Base-by-base conservation (phyloP, 2,113 vertebrate genomes). In the Pangasianodon hypophthalmus region DNA sequence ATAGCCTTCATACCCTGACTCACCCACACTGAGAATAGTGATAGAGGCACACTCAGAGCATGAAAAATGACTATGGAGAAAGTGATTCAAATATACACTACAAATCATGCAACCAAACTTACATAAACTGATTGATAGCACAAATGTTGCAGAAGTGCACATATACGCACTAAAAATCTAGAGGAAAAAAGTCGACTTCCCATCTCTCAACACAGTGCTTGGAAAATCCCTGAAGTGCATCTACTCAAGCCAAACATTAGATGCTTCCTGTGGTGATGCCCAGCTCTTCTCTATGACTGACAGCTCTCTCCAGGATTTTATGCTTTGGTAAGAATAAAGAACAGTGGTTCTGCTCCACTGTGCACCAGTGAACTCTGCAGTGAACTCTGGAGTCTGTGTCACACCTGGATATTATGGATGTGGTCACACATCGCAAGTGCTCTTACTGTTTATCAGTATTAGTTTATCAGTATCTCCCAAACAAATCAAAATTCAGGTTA, bases 1-100 rank as follows among this genome's bases (percentile, higher is more conserved):
- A 92, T 83, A 64, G 87, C 58, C 79, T 87, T 92, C 87, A 86
- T 62, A 92, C 87, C 69, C 86, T 91, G 88, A 91, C 86, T 91
- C 88, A 90, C 88, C 86, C 71, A 91, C 84, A 91, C 48, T 87
- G 73, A 87, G 54, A 79, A 84, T 54, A 73, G 56, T 16, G 86
- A 90, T 89, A 89, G 71, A 92, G 91, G 81, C 91, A 88, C 46
- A 85, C 85, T 73, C 64, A 58, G 83, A 86, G 67, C 69, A 71
- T 88, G 86, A 90, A 90, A 92, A 91, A 85, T 9, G 56, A 67
- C 81, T 75, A 50, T 79, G 60, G 84, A 81, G 73, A 88, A 88
- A 91, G 79, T 58, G 6, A 75, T 91, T 87, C 83, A 88, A 71
- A 87, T 87, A 48, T 32, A 54, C 60, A 62, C 54, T 54, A 83